Evolutionary conservation across 2,888 invertebrate genomes (phyloP), one percentile per base, ranked within the genome.

Genomic region (Tiliacea aurago): DNA sequence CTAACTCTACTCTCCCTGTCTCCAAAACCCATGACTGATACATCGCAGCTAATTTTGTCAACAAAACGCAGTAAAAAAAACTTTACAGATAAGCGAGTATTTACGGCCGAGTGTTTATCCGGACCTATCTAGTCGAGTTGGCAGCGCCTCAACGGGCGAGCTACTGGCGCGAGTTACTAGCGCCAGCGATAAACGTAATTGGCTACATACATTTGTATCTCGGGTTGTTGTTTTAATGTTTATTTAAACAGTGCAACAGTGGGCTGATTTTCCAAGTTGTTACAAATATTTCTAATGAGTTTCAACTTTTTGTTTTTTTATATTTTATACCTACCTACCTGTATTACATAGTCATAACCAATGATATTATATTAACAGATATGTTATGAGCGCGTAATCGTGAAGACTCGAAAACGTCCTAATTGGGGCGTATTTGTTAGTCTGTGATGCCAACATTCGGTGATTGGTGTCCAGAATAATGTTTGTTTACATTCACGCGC

Each of bases 51-150:
- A 86, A 86, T 82, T 83, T 87, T 59, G 80, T 78, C 56, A 76
- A 81, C 77, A 82, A 84, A 81, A 82, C 43, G 33, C 23, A 75
- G 53, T 64, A 65, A 69, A 78, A n/a, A 82, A 84, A 78, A 56
- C 20, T 37, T 69, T 18, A 49, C 58, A 80, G 87, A 87, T 87
- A 87, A 86, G 80, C 76, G 69, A 68, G 66, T 86, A 83, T 87
- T 86, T 86, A 87, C 73, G 78, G 79, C 75, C 65, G 67, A 69
- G 70, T 82, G 86, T 85, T 85, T 85, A 85, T 84, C 76, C 73
- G 78, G 67, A 75, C 62, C 80, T 87, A 87, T 88, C 88, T 88
- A 73, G 79, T 83, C 68, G 76, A 84, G 76, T 89, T 89, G 88
- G 89, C 88, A 86, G 81, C 70, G 69, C 76, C 76, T 84, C 88